These are phyloP conservation scores for Chelidonichthys spinosus DNA, from an alignment of 2,797 vertebrate species.

Conservation along the genomic window DNA sequence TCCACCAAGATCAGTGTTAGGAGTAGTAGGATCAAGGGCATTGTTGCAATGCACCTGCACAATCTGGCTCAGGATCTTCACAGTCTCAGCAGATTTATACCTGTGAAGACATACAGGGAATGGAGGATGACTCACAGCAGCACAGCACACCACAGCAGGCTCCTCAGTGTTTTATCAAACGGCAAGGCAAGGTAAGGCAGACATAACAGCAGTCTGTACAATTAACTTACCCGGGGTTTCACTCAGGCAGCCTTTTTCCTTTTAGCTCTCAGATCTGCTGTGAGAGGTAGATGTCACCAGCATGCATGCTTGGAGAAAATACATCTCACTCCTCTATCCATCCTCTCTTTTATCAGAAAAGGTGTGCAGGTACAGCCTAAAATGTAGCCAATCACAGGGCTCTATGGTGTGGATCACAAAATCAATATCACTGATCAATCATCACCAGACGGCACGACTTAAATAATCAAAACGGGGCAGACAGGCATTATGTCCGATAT, in stretches of 20 bases:
- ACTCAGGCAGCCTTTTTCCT: background rate
- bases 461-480: conserved; percentile 14
- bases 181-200: background rate
- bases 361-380: background rate
- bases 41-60: background rate
- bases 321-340: background rate
- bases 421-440: conserved; percentile 40
- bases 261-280: background rate
- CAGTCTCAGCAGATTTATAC: background rate
- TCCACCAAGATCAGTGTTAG: conserved; percentile 25
- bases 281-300: background rate
- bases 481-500: conserved; percentile 2
- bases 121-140: background rate
- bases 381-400: conserved; percentile 19
- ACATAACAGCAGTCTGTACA: background rate
- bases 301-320: background rate
- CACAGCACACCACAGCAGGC: background rate
- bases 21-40: conserved; percentile 12
- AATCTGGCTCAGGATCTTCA: background rate
- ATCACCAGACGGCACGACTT: background rate
- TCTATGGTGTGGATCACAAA: conserved; percentile 31
- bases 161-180: background rate
- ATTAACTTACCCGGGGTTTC: conserved; percentile 29
- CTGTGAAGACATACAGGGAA: conserved; percentile 11
- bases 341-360: conserved; percentile 17